Base-by-base conservation (phyloP, 37 sponge, comb jelly and placozoan species). In the Halichondria panicea region DNA sequence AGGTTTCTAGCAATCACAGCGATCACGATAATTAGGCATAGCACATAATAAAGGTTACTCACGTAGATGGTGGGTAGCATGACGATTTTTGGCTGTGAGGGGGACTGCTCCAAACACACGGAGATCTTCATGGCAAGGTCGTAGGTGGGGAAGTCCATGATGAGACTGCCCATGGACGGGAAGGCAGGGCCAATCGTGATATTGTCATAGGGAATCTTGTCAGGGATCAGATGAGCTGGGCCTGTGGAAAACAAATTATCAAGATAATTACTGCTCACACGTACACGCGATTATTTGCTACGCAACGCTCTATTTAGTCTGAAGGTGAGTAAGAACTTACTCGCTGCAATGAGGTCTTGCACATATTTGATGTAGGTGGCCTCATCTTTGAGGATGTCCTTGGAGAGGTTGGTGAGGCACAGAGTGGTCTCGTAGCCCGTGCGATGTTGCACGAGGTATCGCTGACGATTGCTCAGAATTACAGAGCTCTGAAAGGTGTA, bases 131-230 rank as follows among this genome's bases (percentile, higher is more conserved):
- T 43, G n/a, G 87, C 87, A 34, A 87, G 41, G 31, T 80, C 82
- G 25, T 73, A 60, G 35, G 74, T 60, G 3, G 87, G 87, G 61
- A 72, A 80, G 32, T 80, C 81, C 24, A 87, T 30, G 61, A 87
- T 55, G 55, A 87, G 61, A 50, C 74, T 76, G 70, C 81, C 66
- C 48, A 58, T 38, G 7, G 43, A 38, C 0, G 83, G 78, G 72
- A 78, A 88, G 71, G 83, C 78, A 21, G 88, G 88, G 24, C 88
- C 88, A 54, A 88, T 33, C 72, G 66, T 48, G 19, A 82, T 55
- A 24, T 58, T 18, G 65, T 64, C 50, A n/a, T 65, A 68, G 30
- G 44, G 43, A 11, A 61, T n/a, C 1, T 59, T 18, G 34, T 44
- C 52, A 37, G 66, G 56, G 21, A 53, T 43, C n/a, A 55, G 35